Evolutionary conservation across 2,113 vertebrate species (phyloP), one percentile per base, ranked within the genome.

Genomic region (Pontoporia blainvillei): DNA sequence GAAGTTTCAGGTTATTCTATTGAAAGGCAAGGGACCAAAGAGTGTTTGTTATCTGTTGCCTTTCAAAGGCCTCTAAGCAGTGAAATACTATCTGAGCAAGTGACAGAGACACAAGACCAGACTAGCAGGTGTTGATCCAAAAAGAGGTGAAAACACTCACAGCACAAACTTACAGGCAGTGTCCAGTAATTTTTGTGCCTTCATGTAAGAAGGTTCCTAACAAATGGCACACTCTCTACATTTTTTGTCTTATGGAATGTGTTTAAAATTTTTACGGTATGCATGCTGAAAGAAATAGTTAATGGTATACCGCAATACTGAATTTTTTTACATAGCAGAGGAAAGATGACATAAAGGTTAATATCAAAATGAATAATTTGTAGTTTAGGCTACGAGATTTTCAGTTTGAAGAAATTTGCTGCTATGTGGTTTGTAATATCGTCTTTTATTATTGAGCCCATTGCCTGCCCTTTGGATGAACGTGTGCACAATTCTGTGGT

Each of bases 121-220:
- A 98, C 97, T 97, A 98, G 98, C 97, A 98, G 97, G 95, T 98
- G 96, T 96, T 97, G 97, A 97, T 97, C 96, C 94, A 94, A 87
- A 98, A 95, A 61, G 54, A 84, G 79, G 95, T 94, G 92, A 96
- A 96, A 97, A 97, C 82, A 94, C 89, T 96, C 91, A 91, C 54
- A 88, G 85, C 67, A 88, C 66, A 91, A 61, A 91, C 49, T 67
- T 61, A 90, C 71, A 96, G 86, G 54, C 78, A 64, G 66, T 1
- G 39, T 69, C 81, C 76, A 82, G 95, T 94, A 90, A 96, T 92
- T 96, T 96, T 89, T 95, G 73, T 94, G 92, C 86, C 86, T 98
- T 97, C 86, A 69, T 94, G 96, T 97, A 84, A 90, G 57, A 91
- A 93, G 88, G 86, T 88, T 62, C 25, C 86, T 97, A 86, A 79